Evolutionary conservation across 1,140 invertebrate species (phyloP), one percentile per base, ranked within the genome.

Genomic region (Papilio polyxenes): DNA sequence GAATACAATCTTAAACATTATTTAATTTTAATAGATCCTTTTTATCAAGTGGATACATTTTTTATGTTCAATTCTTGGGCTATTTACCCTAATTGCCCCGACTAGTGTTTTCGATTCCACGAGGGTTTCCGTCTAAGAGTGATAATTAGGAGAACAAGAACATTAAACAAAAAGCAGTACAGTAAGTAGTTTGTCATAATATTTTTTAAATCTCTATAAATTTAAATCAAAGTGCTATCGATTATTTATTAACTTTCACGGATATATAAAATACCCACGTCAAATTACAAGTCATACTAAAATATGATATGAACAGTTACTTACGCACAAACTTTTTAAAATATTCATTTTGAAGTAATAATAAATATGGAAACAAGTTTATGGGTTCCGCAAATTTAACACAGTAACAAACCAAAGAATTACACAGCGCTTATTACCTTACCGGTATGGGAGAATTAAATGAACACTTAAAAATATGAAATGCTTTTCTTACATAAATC

Each of bases 331-430:
- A 72, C 65, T 37, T 72, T 37, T 72, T 72, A 72, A 72, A 72
- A 72, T 72, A 72, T 72, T 72, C 65, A 72, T 72, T 37, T 72
- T 72, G 65, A 72, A 72, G 65, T 72, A 37, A 72, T 15, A 72
- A 72, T 37, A 72, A 72, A 72, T 72, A 37, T 5, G 6, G 65
- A 37, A 72, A 72, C 23, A 37, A 72, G 23, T 72, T 72, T 72
- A 72, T 72, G 65, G 65, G 65, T 72, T 72, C 65, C 65, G 65
- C 65, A 72, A 37, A 72, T 72, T 72, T 72, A 72, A 72, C 65
- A 72, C 65, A 72, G 31, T 72, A 72, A 72, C 65, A 37, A 72
- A 72, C 65, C 65, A 37, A 72, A 72, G 31, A 72, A 72, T 72
- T 72, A 72, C 31, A 37, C 11, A 40, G 65, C 31, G 31, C 65